Conservation (phyloP, 2,888 invertebrate species). For the Cheilosia grossa region DNA sequence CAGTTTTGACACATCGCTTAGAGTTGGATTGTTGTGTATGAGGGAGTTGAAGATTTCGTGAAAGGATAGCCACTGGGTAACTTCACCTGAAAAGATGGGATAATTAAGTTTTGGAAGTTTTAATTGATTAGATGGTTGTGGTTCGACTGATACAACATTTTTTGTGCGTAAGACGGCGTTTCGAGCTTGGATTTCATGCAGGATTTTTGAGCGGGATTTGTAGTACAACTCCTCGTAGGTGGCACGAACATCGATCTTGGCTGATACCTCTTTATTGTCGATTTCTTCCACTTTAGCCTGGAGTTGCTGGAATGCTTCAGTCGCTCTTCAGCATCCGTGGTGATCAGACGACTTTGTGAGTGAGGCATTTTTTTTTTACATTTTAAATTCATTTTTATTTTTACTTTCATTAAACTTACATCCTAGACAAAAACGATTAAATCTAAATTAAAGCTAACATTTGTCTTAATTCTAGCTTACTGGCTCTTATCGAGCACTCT, state of each 20-base stretch:
- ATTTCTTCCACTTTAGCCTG: constrained; percentile 14
- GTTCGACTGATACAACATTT: constrained; percentile 14
- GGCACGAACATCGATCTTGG: constrained; percentile 8
- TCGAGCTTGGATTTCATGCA: constrained; percentile 5
- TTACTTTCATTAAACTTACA: too few relatives aligned
- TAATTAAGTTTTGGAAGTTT: constrained; percentile 25
- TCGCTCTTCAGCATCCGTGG: too few relatives aligned
- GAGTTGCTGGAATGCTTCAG: constrained; percentile 6
- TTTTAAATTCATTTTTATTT: too few relatives aligned
- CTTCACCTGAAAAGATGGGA: constrained; percentile 32
- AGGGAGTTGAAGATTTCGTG: constrained; percentile 31
- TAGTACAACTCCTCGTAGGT: constrained; percentile 35
- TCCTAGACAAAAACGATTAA: too few relatives aligned
- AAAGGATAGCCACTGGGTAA: constrained; percentile 30
- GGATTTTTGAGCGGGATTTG: not conserved
- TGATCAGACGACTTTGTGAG: too few relatives aligned
- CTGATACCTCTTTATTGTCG: not conserved
- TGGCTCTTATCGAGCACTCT: too few relatives aligned
- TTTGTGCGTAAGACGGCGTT: not conserved
- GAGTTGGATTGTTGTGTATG: constrained; percentile 12
- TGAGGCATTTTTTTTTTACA: too few relatives aligned
- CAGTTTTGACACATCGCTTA: constrained; percentile 8
- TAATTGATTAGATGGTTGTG: constrained; percentile 5
- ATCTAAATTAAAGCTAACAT: too few relatives aligned
- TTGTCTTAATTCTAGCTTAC: too few relatives aligned